Percentiles rank a stretch among this genome's conserved stretches.
phyloP scores from a whole-genome alignment of 2,888 invertebrate genomes.

The Rhimphoctona megacephalus region DNA sequence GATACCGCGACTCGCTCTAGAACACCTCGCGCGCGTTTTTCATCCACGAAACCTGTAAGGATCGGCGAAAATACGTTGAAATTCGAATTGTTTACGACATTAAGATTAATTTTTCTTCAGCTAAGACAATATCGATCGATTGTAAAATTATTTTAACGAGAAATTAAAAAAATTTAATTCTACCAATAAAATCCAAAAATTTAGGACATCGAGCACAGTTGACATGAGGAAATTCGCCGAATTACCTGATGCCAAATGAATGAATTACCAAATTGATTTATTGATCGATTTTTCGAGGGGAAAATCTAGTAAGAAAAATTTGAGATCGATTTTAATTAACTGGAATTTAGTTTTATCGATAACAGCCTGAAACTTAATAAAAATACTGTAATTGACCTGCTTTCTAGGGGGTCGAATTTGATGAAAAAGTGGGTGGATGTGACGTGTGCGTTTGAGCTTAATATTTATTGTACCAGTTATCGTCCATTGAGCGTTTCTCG shows the following conservation, averaged over 20 bases:
- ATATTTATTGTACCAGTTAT: conserved; percentile 41
- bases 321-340: neutral
- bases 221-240: neutral
- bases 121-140: neutral
- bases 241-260: neutral
- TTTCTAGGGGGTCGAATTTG: neutral
- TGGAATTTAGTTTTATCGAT: neutral
- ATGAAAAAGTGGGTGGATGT: conserved; percentile 24
- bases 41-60: conserved; percentile 14
- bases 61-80: neutral
- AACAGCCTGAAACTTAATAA: neutral
- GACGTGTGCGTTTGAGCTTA: conserved; percentile 20
- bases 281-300: neutral
- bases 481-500: conserved; percentile 30
- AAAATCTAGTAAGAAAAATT: neutral
- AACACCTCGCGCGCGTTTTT: conserved; percentile 68
- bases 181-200: neutral
- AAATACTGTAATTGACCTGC: conserved; percentile 6
- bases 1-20: conserved; percentile 75
- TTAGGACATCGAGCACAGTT: neutral
- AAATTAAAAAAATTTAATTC: neutral
- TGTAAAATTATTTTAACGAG: neutral
- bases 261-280: neutral
- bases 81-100: neutral
- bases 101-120: neutral